These are phyloP conservation scores for Congeria kusceri DNA, from an alignment of 2,888 invertebrate genomes.

Conservation along the genomic window DNA sequence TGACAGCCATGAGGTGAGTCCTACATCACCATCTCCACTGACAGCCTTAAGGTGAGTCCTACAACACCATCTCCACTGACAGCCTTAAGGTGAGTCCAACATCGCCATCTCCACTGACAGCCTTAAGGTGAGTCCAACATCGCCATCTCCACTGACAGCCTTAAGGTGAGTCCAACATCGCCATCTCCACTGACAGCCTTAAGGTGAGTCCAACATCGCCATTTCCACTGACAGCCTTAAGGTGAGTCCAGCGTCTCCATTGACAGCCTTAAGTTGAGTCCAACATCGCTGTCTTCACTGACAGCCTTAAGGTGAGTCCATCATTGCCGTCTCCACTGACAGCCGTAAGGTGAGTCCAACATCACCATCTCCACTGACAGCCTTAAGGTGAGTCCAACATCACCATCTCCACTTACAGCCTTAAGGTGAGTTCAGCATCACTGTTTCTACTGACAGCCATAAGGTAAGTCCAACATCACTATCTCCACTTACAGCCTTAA, in stretches of 20 bases:
- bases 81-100: too few species aligned
- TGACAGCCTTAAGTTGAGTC: too few species aligned
- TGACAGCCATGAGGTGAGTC: too few species aligned
- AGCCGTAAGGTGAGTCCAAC: too few species aligned
- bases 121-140: conserved; percentile 77
- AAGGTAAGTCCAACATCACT: conserved; percentile 76
- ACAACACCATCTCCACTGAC: too few species aligned
- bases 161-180: conserved; percentile 76
- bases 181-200: conserved; percentile 83
- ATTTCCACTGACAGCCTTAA: conserved; percentile 84
- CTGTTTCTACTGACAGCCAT: too few species aligned
- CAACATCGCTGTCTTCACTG: too few species aligned
- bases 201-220: conserved; percentile 80
- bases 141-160: conserved; percentile 82
- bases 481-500: conserved; percentile 84
- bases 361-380: conserved; percentile 84
- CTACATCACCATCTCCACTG: conserved; percentile 82
- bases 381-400: conserved; percentile 77
- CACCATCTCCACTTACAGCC: conserved; percentile 82
- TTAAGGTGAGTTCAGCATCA: conserved; percentile 76
- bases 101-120: conserved; percentile 84
- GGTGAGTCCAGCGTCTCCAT: conserved; percentile 68
- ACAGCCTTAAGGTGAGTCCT: conserved; percentile 82
- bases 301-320: too few species aligned
- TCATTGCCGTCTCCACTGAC: too few species aligned